Evolutionary conservation across 2,888 invertebrate species (phyloP), one percentile per base, ranked within the genome.

Genomic region (Amphipyra tragopoginis): DNA sequence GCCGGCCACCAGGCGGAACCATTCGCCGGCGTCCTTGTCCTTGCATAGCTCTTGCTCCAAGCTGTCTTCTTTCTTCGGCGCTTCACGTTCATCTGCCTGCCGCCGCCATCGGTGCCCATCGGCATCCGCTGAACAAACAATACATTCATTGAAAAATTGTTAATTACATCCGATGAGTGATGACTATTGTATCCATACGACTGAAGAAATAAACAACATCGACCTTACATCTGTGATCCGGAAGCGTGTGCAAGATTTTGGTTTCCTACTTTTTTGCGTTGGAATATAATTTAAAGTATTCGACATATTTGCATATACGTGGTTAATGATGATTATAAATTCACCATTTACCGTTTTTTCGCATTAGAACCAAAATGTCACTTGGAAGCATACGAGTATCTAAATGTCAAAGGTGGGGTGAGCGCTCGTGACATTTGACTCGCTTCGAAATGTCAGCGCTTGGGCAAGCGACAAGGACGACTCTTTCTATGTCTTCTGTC

Each of bases 11-110:
- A 98, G 95, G 86, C 98, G 96, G 96, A 98, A 98, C 98, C 98
- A 98, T 94, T 98, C 98, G 73, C 98, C 98, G 53, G 98, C 98
- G 94, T 98, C 98, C 95, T 98, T 98, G 95, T 98, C 98, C 95
- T 98, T 98, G 95, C 98, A 98, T 81, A 98, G 96, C 92, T 98
- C 98, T 87, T 95, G 96, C 92, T 98, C 98, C 92, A 98, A 97
- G 90, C 97, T 97, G 83, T 98, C 98, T 83, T 98, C 98, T 94
- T 98, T 98, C 93, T 98, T 97, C 77, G 86, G 86, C 42, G 95
- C 83, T 54, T 65, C 72, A 33, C 68, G 65, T 14, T 96, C 96
- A 69, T 97, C 96, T 44, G 97, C 96, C 88, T 97, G 97, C 84
- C 97, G 95, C 92, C 96, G 96, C 84, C 96, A 96, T 85, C 97